Evolutionary conservation across 64 coral and sea anemone genomes (phyloP).

Genomic region (Actinia equina): DNA sequence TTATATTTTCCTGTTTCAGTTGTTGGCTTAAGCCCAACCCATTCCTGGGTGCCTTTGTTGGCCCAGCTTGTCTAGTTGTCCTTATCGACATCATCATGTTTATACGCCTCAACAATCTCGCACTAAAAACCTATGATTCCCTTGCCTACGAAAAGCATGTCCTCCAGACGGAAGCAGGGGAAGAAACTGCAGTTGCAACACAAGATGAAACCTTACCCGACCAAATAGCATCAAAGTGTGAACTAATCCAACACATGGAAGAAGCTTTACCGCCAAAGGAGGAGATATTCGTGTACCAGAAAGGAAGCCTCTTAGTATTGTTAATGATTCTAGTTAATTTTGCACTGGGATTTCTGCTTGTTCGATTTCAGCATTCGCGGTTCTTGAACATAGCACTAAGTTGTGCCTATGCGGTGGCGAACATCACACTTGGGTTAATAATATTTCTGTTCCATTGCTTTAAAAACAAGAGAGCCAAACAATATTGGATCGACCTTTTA

Average conservation of each 20-base stretch:
- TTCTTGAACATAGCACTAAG: conserved; percentile 43
- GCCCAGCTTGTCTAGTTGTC: conserved; percentile 83
- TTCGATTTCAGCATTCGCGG: conserved; percentile 39
- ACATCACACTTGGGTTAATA: conserved; percentile 48
- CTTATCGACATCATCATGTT: conserved; percentile 78
- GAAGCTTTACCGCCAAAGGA: conserved; percentile 46
- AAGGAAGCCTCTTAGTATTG: conserved; percentile 66
- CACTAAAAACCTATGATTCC: conserved; percentile 31
- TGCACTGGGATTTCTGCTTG: conserved; percentile 43
- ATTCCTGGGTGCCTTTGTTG: conserved; percentile 85
- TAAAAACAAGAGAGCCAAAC: conserved; percentile 42
- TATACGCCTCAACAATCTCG: conserved; percentile 61
- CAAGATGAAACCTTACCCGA: background rate
- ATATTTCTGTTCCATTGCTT: conserved; percentile 87
- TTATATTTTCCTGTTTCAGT: conserved; percentile 36
- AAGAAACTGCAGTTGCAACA: background rate
- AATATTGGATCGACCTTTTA: conserved; percentile 25
- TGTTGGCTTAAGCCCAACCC: conserved; percentile 85
- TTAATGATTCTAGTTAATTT: conserved; percentile 53
- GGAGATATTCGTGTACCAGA: conserved; percentile 51
- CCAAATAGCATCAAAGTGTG: conserved; percentile 3
- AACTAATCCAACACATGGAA: background rate
- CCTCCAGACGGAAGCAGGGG: background rate
- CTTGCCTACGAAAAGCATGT: background rate
- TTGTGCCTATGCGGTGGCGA: conserved; percentile 68